A percentile compares a stretch with the other conserved stretches of the same genome.
Conservation (phyloP, 2,888 invertebrate genomes). For the Acanthosoma haemorrhoidale region DNA sequence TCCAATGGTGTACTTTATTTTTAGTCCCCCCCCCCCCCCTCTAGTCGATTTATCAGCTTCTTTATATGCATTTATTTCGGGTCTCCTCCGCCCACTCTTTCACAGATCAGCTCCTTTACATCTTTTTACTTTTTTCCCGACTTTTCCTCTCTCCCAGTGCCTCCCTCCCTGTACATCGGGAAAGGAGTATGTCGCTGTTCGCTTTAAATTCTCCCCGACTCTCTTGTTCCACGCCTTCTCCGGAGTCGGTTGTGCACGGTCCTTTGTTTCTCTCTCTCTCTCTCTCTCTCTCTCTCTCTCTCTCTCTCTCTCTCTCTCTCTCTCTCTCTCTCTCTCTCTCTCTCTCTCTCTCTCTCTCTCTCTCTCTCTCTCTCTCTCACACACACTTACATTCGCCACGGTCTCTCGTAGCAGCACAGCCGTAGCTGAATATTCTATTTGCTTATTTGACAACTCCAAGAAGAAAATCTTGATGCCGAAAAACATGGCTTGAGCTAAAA, state of each 20-base stretch:
- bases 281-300: conserved; percentile 13
- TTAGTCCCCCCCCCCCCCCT: neutral
- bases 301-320: conserved; percentile 13
- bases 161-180: too few species aligned
- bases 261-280: neutral
- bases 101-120: neutral
- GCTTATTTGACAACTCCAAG: too few species aligned
- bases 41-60: conserved; percentile 20
- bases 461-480: too few species aligned
- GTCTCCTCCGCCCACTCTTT: neutral
- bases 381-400: neutral
- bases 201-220: conserved; percentile 2
- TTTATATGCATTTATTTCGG: conserved; percentile 26
- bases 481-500: too few species aligned
- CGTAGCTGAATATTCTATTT: too few species aligned
- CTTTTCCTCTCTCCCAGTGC: neutral
- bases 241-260: neutral
- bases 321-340: neutral
- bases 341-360: neutral
- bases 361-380: neutral
- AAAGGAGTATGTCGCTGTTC: conserved; percentile 7
- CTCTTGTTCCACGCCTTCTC: neutral
- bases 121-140: conserved; percentile 15
- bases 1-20: neutral
- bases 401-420: too few species aligned